Evolutionary conservation across 2,888 invertebrate genomes (phyloP), one percentile per base, ranked within the genome.

Genomic region (Shargacucullia verbasci): DNA sequence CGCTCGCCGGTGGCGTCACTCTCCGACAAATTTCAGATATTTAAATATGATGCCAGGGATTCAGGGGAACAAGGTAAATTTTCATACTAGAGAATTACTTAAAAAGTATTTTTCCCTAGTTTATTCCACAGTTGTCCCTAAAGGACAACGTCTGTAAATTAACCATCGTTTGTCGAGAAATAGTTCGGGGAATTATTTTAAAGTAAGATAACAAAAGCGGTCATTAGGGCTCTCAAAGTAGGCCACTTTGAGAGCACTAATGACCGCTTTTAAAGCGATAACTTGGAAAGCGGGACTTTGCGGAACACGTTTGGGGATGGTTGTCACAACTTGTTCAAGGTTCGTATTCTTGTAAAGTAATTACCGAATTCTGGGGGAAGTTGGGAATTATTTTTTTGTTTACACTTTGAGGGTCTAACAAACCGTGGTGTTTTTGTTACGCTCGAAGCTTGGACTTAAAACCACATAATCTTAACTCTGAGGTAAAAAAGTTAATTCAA

Each of bases 11-110:
- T 77, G 64, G 54, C 74, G 66, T 72, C 76, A 76, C 67, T 81
- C 76, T 77, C 71, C 37, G 62, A 71, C 29, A 78, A 66, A 79
- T 80, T 79, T 79, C 25, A 62, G 59, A 79, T 83, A 81, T 82
- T 82, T 81, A 80, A 80, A 79, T 71, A 77, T 69, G 60, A 59
- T 70, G 44, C 65, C 43, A 70, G 43, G 44, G 27, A 67, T 45
- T 48, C 49, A 44, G 10, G 12, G 47, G 43, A 35, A 60, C 41
- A 58, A 58, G 43, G 60, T 50, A 62, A 44, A 59, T 59, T 66
- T 64, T 59, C 45, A 52, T 47, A 63, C 52, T 57, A 41, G 54
- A 69, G 60, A 66, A 57, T 57, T 69, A 49, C 54, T 63, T 12
- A 56, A 38, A 56, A 68, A 59, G 50, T 59, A 54, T 47, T 64